phyloP scores from a whole-genome alignment of 1,140 invertebrate species.

The Drosophila pallidifrons region DNA sequence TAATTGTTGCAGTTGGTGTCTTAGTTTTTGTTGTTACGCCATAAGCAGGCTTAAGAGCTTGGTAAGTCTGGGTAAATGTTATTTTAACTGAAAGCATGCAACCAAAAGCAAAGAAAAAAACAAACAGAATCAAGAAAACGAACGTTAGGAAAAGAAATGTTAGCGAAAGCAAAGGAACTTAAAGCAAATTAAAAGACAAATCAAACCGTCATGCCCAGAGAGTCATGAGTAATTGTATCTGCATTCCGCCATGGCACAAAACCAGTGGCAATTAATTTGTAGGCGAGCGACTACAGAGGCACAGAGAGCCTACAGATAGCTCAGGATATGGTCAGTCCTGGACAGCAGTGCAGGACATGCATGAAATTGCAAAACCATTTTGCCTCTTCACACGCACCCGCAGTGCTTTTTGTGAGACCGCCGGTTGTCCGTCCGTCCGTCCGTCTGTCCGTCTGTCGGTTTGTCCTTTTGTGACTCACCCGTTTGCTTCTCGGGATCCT shows the following conservation, averaged over 20 bases:
- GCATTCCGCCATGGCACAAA: slow-evolving; percentile 34
- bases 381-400: slow-evolving; percentile 31
- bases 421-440: neutral
- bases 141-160: slow-evolving; percentile 26
- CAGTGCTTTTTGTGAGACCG: slow-evolving; percentile 16
- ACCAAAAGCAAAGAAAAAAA: slow-evolving; percentile 46
- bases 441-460: too few species aligned
- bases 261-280: slow-evolving; percentile 71
- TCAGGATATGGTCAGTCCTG: neutral
- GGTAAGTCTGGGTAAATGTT: slow-evolving; percentile 71
- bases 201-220: slow-evolving; percentile 40
- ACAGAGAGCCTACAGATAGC: neutral
- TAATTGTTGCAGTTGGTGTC: slow-evolving; percentile 36
- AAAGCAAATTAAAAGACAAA: slow-evolving; percentile 55
- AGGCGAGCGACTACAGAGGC: slow-evolving; percentile 36
- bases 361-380: slow-evolving; percentile 68
- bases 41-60: slow-evolving; percentile 51
- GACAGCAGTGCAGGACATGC: slow-evolving; percentile 57
- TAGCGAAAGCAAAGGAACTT: slow-evolving; percentile 37
- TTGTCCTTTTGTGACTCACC: slow-evolving; percentile 85
- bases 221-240: slow-evolving; percentile 53
- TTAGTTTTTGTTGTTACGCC: slow-evolving; percentile 32
- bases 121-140: too few species aligned
- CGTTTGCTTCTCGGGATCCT: slow-evolving; percentile 91
- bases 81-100: slow-evolving; percentile 75